A percentile compares a stretch with the other conserved stretches of the same genome.
phyloP scores from a whole-genome alignment of 2,888 invertebrate species.

The Linnaemya vulpina region DNA sequence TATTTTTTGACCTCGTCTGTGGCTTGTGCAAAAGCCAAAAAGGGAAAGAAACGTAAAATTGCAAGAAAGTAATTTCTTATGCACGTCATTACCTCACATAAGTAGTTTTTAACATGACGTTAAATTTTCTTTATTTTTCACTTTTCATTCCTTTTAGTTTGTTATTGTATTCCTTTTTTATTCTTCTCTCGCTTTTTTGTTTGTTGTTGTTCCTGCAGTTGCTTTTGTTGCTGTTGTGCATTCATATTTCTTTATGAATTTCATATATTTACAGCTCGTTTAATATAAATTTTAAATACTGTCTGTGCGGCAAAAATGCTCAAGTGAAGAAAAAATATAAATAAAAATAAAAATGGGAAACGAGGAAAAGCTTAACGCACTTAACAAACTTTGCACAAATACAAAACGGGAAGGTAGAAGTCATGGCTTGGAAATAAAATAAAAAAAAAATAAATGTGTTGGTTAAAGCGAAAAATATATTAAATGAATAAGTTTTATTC shows the following conservation, averaged over 20 bases:
- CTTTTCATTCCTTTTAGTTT: conserved; percentile 24
- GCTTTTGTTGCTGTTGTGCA: conserved; percentile 29
- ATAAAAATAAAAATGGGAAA: too few species aligned
- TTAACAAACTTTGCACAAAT: background rate
- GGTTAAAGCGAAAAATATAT: too few species aligned
- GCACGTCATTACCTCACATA: conserved; percentile 75
- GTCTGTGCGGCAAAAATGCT: conserved; percentile 16
- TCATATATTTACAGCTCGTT: conserved; percentile 70
- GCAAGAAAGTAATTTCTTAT: conserved; percentile 73
- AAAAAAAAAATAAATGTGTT: too few species aligned
- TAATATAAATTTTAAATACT: conserved; percentile 63
- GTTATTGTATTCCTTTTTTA: conserved; percentile 5
- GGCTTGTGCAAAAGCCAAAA: background rate
- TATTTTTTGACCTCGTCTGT: conserved; percentile 16
- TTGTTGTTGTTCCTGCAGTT: conserved; percentile 29
- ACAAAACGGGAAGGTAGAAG: background rate
- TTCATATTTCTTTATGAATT: conserved; percentile 57
- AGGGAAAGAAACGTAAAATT: conserved; percentile 42
- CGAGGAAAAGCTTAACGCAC: conserved; percentile 18
- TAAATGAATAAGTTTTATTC: too few species aligned
- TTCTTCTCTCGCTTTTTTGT: conserved; percentile 6
- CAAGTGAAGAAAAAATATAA: too few species aligned
- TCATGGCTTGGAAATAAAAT: background rate
- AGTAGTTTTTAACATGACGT: conserved; percentile 72
- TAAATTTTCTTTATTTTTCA: conserved; percentile 60